Conservation (phyloP, 2,797 vertebrate species). For the Rhinoraja longicauda region DNA sequence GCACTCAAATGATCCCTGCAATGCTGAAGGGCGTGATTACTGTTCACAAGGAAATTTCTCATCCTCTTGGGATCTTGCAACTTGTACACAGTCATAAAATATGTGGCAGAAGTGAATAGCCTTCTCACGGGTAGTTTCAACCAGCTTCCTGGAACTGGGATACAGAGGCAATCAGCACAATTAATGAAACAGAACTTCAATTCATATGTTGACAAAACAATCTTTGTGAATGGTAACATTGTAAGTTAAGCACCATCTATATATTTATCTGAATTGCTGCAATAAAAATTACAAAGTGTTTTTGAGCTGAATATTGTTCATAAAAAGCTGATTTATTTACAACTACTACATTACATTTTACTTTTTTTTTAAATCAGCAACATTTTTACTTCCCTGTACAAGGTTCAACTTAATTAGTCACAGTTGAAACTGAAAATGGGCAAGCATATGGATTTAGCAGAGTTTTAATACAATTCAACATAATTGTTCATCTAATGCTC, state of each 20-base stretch:
- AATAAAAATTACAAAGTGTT: not conserved
- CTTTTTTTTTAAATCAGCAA: not conserved
- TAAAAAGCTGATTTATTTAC: not conserved
- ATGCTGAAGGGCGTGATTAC: not conserved
- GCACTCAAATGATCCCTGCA: not conserved
- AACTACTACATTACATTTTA: not conserved
- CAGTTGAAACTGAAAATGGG: not conserved
- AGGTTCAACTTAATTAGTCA: not conserved
- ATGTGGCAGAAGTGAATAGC: not conserved
- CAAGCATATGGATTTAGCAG: not conserved
- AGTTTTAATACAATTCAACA: not conserved
- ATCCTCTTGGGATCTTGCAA: not conserved
- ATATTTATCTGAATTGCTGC: not conserved
- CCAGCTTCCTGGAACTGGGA: not conserved
- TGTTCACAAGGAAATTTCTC: not conserved
- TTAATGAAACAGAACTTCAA: not conserved
- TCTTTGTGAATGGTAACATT: not conserved
- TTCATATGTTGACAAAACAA: conserved; percentile 25
- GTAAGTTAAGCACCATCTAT: not conserved
- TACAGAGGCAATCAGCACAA: conserved; percentile 7
- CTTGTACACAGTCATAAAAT: not conserved
- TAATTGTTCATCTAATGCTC: not conserved
- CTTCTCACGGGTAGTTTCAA: not conserved
- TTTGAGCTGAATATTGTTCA: not conserved
- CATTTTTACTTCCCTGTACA: not conserved